Conservation (phyloP, 2,888 invertebrate genomes). For the Gnatocerus cornutus region DNA sequence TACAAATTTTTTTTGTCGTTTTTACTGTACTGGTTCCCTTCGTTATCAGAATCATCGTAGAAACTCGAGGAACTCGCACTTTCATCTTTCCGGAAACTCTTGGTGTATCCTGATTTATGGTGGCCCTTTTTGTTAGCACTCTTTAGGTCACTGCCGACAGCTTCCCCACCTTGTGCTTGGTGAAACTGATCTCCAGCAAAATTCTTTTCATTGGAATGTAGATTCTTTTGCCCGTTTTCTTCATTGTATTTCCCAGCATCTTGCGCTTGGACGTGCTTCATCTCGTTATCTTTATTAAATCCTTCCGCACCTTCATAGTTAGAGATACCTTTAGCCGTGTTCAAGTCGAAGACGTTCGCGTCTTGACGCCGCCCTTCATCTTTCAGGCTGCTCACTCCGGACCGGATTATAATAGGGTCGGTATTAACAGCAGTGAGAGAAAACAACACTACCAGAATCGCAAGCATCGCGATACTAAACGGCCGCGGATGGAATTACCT, state of each 20-base stretch:
- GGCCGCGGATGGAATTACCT: conserved; percentile 8
- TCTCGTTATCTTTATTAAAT: conserved; percentile 64
- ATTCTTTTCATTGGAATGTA: conserved; percentile 62
- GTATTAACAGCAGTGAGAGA: not conserved
- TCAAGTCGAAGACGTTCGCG: conserved; percentile 54
- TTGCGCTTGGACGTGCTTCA: conserved; percentile 61
- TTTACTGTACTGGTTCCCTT: conserved; percentile 67
- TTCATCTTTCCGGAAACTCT: conserved; percentile 82
- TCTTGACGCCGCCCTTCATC: conserved; percentile 53
- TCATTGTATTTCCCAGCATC: conserved; percentile 64
- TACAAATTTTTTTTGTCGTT: conserved; percentile 61
- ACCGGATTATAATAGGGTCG: conserved; percentile 55
- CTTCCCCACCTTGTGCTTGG: conserved; percentile 62
- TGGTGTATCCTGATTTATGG: conserved; percentile 80
- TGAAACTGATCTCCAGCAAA: conserved; percentile 64
- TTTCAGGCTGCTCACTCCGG: conserved; percentile 50
- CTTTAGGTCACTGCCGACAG: conserved; percentile 62
- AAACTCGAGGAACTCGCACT: conserved; percentile 80
- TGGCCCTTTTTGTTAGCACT: conserved; percentile 79
- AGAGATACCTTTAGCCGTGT: conserved; percentile 59
- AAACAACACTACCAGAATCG: conserved; percentile 11
- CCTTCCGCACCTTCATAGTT: conserved; percentile 65
- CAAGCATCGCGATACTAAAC: conserved; percentile 41
- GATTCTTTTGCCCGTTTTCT: conserved; percentile 61
- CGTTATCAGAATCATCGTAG: conserved; percentile 77